Percentiles rank a stretch among this genome's conserved stretches.
Conservation (phyloP, 1,140 invertebrate genomes). For the Apis florea region DNA sequence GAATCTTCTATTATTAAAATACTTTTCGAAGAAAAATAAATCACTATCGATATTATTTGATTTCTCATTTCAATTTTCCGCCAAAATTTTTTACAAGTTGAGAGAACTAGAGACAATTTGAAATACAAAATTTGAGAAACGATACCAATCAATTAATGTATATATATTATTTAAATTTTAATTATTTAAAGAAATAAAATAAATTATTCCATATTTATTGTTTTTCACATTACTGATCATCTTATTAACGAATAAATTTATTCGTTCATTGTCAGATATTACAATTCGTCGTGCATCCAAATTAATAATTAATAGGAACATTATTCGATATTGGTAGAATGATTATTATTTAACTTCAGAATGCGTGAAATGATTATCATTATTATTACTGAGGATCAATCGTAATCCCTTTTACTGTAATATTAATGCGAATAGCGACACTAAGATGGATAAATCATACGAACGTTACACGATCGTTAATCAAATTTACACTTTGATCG, state of each 20-base stretch:
- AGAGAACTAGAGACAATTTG: too few species aligned
- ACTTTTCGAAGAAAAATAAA: too few species aligned
- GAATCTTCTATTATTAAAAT: too few species aligned
- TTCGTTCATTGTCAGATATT: not conserved
- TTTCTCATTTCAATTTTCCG: too few species aligned
- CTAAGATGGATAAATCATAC: not conserved
- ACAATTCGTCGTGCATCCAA: not conserved
- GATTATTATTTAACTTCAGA: not conserved
- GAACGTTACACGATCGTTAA: not conserved
- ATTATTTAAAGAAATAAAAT: not conserved
- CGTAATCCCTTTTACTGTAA: not conserved
- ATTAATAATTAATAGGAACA: not conserved
- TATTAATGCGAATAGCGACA: not conserved
- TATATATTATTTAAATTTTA: not conserved
- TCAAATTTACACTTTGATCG: slow-evolving; percentile 12
- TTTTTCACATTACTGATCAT: not conserved
- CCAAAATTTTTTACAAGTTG: too few species aligned
- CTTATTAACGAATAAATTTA: too few species aligned
- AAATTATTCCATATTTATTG: not conserved
- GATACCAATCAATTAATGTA: too few species aligned
- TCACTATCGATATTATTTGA: too few species aligned
- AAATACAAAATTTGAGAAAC: too few species aligned
- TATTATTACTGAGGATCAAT: slow-evolving; percentile 1
- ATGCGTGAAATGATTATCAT: not conserved
- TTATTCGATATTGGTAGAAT: not conserved